Evolutionary conservation across 2,888 invertebrate species (phyloP).

Genomic region (Erebia palarica): DNA sequence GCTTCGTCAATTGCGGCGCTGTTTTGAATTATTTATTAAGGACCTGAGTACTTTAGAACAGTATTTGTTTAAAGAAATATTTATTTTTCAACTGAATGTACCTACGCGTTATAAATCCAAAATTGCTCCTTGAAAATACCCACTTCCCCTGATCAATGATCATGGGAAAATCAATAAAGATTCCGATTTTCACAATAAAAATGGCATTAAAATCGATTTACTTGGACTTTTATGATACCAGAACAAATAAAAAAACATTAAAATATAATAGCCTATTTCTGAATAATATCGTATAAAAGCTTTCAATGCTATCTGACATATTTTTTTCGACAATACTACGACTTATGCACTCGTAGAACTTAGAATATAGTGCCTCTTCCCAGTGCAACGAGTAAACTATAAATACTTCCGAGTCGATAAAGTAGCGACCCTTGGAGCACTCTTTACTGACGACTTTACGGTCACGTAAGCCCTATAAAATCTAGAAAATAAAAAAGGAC

Average conservation of each 20-base stretch:
- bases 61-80: no score
- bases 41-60: neutral
- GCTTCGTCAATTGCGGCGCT: slow-evolving; percentile 26
- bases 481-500: no score
- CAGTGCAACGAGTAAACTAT: slow-evolving; percentile 11
- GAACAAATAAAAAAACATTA: neutral
- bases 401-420: slow-evolving; percentile 22
- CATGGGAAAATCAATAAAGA: no score
- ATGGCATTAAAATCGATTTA: neutral
- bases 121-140: neutral
- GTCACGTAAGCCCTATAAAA: no score
- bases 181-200: neutral
- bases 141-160: neutral
- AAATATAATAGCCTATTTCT: neutral
- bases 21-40: slow-evolving; percentile 27
- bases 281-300: neutral
- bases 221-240: neutral
- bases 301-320: neutral
- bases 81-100: no score
- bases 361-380: neutral
- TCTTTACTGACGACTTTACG: slow-evolving; percentile 3
- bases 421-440: slow-evolving; percentile 12
- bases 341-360: neutral
- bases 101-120: neutral
- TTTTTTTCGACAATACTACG: neutral